Evolutionary conservation across 1,140 invertebrate species (phyloP), one percentile per base, ranked within the genome.

Genomic region (Hydropsyche tenuis): DNA sequence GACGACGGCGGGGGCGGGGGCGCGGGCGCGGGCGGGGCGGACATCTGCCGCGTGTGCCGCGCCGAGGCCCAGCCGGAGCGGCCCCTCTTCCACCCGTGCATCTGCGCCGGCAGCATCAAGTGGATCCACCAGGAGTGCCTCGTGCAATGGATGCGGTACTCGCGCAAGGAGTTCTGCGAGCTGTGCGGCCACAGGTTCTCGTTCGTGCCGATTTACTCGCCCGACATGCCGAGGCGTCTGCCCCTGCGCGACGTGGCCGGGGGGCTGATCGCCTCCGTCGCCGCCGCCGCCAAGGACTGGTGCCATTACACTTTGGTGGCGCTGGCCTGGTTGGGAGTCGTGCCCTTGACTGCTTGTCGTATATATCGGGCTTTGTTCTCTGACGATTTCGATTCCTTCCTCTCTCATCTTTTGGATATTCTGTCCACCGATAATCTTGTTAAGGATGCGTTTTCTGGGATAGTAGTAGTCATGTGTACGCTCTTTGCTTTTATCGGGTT

Each of bases 61-160:
- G 97, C 94, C 75, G 97, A 99, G 82, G 96, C 93, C 43, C 86
- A 91, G 27, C 81, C 82, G 5, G 87, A 88, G 75, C 88, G 95
- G 77, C 95, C 94, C 0, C 85, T 99, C 2, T 99, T 96, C 82
- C 96, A 99, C 86, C 98, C 98, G 0, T 99, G 98, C 84, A 97
- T 99, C 65, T 99, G 98, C 83, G 98, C 96, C 11, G 98, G 98
- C 51, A 98, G 95, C 75, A 99, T 99, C 74, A 99, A 99, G 86
- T 99, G 94, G 88, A 99, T 99, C 56, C 98, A 99, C 84, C 97
- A 99, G 82, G 93, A 95, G 80, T 96, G 93, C 81, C 84, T 95
- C 37, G 89, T 94, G 73, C 93, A 94, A 83, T 95, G 93, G 93
- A 94, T 95, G 91, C 88, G 92, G 70, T 99, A 99, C 83, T 98